These are phyloP conservation scores for Rhodinocichla rosea DNA, from an alignment of 2,113 vertebrate genomes.

Conservation along the genomic window DNA sequence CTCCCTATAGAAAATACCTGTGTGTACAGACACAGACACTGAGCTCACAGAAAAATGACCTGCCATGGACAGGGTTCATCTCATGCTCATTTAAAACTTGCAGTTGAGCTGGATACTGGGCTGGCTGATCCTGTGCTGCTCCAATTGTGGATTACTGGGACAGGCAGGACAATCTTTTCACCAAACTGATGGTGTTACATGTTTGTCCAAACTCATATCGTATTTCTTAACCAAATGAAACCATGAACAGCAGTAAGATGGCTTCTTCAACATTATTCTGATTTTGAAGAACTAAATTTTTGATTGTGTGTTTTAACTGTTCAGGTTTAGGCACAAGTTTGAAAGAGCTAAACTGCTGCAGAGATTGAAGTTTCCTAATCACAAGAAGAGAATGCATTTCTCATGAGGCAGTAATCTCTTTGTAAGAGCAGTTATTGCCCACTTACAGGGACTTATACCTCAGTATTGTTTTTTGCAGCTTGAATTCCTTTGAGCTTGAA, in stretches of 20 bases:
- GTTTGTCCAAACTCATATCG: rapidly evolving
- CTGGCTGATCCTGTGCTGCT: neutral
- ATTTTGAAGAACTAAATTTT: neutral
- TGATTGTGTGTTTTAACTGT: neutral
- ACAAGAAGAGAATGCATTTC: neutral
- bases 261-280: neutral
- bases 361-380: neutral
- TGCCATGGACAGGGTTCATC: neutral
- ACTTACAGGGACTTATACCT: neutral
- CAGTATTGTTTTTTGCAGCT: neutral
- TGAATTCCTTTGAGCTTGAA: neutral
- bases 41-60: neutral
- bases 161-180: neutral
- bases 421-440: neutral
- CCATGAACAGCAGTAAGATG: neutral
- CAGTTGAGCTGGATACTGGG: neutral
- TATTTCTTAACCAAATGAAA: neutral
- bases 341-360: neutral
- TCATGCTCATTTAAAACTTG: neutral
- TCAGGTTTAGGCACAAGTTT: neutral
- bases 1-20: rapidly evolving
- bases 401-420: neutral
- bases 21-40: neutral
- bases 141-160: neutral
- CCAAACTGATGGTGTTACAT: neutral